phyloP scores from a whole-genome alignment of 2,113 vertebrate genomes.

The Rhea americana region DNA sequence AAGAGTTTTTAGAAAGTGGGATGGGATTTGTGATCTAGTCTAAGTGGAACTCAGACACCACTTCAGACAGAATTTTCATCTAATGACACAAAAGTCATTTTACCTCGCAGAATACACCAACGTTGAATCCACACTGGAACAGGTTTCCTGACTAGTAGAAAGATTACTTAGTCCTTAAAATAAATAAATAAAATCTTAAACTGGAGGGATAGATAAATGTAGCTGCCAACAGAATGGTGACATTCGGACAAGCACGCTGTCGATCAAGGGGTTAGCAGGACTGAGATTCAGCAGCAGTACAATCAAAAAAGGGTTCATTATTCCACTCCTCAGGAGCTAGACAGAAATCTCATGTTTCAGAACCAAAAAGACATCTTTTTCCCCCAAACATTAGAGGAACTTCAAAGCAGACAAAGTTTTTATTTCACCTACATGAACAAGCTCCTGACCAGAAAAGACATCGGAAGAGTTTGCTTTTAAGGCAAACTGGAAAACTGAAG shows the following conservation, averaged over 20 bases:
- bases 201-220: neutral
- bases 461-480: neutral
- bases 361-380: neutral
- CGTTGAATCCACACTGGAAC: neutral
- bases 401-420: conserved; percentile 24
- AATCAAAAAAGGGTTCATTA: neutral
- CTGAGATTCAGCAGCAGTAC: neutral
- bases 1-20: neutral
- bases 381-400: neutral
- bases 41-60: neutral
- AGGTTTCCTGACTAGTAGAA: neutral
- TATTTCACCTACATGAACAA: conserved; percentile 3
- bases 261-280: neutral
- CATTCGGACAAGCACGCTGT: neutral
- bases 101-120: neutral
- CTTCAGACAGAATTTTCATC: neutral
- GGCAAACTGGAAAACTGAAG: conserved; percentile 20
- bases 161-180: neutral
- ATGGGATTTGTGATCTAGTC: neutral
- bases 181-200: neutral
- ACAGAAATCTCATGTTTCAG: conserved; percentile 6
- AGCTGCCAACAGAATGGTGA: neutral
- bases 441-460: conserved; percentile 38
- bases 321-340: conserved; percentile 2
- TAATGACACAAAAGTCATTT: neutral